These are phyloP conservation scores for Hydriomena furcata DNA, from an alignment of 2,888 invertebrate species.

Conservation along the genomic window DNA sequence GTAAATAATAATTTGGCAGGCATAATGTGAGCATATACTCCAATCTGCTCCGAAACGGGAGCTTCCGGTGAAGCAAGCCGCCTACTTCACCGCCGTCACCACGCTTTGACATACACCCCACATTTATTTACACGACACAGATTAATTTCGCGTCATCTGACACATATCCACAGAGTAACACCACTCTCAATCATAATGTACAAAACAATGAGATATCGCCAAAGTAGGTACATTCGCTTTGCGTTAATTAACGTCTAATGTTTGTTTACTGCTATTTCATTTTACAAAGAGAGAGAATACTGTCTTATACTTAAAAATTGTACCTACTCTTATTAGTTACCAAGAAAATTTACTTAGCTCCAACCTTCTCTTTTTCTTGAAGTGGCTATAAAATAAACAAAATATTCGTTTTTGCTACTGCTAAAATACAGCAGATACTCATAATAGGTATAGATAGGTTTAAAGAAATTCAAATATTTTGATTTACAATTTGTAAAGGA, in stretches of 20 bases:
- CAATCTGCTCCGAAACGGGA: constrained; percentile 51
- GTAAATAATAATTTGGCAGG: constrained; percentile 60
- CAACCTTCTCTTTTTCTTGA: too few species aligned
- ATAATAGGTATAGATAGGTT: too few species aligned
- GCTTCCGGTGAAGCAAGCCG: constrained; percentile 46
- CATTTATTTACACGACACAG: constrained; percentile 76
- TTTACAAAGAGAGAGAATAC: not conserved
- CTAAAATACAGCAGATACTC: too few species aligned
- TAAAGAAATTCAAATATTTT: too few species aligned
- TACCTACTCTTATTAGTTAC: too few species aligned
- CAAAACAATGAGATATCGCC: constrained; percentile 41
- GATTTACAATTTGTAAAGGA: too few species aligned
- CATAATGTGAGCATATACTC: constrained; percentile 44
- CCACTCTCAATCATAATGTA: constrained; percentile 58
- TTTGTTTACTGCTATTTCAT: constrained; percentile 7
- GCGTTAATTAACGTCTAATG: constrained; percentile 34
- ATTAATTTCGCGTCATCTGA: constrained; percentile 73
- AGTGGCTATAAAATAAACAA: too few species aligned
- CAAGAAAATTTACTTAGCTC: too few species aligned
- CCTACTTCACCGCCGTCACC: constrained; percentile 45
- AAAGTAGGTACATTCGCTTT: constrained; percentile 14
- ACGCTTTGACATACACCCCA: constrained; percentile 61
- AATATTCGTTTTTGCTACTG: too few species aligned
- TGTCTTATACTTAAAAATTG: too few species aligned
- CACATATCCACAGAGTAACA: constrained; percentile 59